Conservation (phyloP, 2,888 invertebrate genomes). For the Antitype chi region DNA sequence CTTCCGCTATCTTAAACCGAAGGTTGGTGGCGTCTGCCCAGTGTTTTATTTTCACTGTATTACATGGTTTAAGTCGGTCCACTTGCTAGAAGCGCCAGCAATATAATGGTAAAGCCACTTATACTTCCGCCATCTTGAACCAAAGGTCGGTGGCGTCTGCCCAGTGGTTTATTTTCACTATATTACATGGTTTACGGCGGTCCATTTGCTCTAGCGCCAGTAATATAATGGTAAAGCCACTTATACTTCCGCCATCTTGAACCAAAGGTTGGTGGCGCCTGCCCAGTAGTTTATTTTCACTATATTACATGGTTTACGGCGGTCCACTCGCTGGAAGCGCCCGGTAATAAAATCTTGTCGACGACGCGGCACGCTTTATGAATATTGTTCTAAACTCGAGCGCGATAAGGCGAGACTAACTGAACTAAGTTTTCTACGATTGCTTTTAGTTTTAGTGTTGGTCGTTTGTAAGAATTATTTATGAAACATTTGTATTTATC, state of each 20-base stretch:
- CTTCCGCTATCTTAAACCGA: not conserved
- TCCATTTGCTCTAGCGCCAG: too few species aligned
- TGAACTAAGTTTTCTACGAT: conserved; percentile 67
- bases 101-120: not conserved
- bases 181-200: conserved; percentile 19
- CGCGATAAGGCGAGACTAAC: conserved; percentile 81
- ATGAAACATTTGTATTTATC: not conserved
- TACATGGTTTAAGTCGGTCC: not conserved
- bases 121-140: not conserved
- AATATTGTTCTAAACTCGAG: conserved; percentile 80
- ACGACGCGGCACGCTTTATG: conserved; percentile 81
- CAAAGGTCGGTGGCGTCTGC: not conserved
- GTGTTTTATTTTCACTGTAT: not conserved
- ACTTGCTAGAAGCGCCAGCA: not conserved
- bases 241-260: not conserved
- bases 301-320: conserved; percentile 57
- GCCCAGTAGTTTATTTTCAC: conserved; percentile 78
- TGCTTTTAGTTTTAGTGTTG: conserved; percentile 49
- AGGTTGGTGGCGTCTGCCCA: not conserved
- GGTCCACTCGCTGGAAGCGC: conserved; percentile 14
- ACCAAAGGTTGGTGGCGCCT: conserved; percentile 71
- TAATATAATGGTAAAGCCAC: too few species aligned
- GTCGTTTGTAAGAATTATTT: conserved; percentile 18
- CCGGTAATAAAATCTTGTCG: conserved; percentile 88
- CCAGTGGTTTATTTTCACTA: conserved; percentile 64